Evolutionary conservation across 2,797 vertebrate genomes (phyloP).

Genomic region (Peromyscus nudipes): DNA sequence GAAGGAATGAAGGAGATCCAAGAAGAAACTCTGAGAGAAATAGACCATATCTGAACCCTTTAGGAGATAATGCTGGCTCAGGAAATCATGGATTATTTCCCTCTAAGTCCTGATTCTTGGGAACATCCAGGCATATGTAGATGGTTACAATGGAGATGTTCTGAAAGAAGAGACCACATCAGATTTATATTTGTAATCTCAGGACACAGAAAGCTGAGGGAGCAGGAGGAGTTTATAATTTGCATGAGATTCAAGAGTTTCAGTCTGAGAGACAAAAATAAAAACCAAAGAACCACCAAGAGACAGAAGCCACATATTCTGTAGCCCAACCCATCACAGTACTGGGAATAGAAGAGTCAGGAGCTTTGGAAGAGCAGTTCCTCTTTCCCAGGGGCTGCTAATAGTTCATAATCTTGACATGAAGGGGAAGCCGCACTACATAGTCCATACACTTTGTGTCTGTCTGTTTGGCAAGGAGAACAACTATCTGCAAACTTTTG

Average conservation of each 20-base stretch:
- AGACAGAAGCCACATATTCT: neutral
- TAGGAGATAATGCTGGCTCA: too few species aligned
- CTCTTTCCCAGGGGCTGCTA: neutral
- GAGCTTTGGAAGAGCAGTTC: neutral
- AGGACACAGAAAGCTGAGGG: neutral
- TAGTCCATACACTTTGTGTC: neutral
- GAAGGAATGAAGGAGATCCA: too few species aligned
- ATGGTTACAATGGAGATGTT: too few species aligned
- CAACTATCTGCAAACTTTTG: neutral
- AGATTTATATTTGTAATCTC: neutral
- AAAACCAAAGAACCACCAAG: neutral
- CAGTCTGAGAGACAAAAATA: neutral
- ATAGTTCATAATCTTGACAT: fast-evolving
- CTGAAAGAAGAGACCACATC: too few species aligned
- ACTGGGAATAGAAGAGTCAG: neutral
- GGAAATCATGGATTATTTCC: too few species aligned
- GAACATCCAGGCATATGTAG: too few species aligned
- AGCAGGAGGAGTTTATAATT: neutral
- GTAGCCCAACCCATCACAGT: too few species aligned
- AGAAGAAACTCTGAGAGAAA: too few species aligned
- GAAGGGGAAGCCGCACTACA: too few species aligned
- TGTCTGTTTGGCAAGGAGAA: neutral
- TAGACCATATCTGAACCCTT: too few species aligned
- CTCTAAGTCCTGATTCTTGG: too few species aligned
- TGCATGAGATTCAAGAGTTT: too few species aligned